These are phyloP conservation scores for Matsumurasca onukii DNA, from an alignment of 1,140 invertebrate genomes.

Conservation along the genomic window DNA sequence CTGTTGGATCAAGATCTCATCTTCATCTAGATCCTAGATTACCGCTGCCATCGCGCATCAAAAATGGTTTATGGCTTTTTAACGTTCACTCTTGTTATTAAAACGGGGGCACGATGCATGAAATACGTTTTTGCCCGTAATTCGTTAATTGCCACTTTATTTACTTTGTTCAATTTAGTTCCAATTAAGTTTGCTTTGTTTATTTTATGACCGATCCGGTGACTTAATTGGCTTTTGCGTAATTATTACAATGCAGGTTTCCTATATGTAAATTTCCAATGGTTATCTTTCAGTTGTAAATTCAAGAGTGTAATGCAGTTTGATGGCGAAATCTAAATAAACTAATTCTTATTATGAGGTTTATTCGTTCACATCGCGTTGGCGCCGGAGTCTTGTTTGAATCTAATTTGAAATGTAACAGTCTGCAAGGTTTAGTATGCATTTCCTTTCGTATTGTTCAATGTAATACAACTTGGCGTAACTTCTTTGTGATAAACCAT, in stretches of 20 bases:
- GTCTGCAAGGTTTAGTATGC: too few relatives aligned
- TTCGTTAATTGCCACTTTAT: conserved; percentile 24
- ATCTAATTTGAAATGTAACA: too few relatives aligned
- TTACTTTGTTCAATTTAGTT: conserved; percentile 26
- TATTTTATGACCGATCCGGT: conserved; percentile 13
- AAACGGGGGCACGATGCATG: conserved; percentile 10
- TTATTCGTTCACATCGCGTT: too few relatives aligned
- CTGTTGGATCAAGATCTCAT: too few relatives aligned
- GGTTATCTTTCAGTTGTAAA: conserved; percentile 19
- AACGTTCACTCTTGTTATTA: conserved; percentile 18
- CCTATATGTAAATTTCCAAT: conserved; percentile 17
- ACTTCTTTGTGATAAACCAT: too few relatives aligned
- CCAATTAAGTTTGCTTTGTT: conserved; percentile 22
- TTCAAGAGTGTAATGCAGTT: conserved; percentile 10
- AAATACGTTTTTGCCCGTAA: conserved; percentile 25
- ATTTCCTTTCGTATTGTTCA: too few relatives aligned
- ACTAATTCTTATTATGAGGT: too few relatives aligned
- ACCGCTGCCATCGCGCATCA: too few relatives aligned
- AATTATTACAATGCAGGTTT: conserved; percentile 25
- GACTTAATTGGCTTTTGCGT: conserved; percentile 18
- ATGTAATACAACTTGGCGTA: too few relatives aligned
- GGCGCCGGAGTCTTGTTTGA: too few relatives aligned
- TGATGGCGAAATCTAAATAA: conserved; percentile 20
- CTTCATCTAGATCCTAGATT: too few relatives aligned
- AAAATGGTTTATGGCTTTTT: conserved; percentile 25